Evolutionary conservation across 2,797 vertebrate genomes (phyloP), one percentile per base, ranked within the genome.

Genomic region (Rhynchonycteris naso): DNA sequence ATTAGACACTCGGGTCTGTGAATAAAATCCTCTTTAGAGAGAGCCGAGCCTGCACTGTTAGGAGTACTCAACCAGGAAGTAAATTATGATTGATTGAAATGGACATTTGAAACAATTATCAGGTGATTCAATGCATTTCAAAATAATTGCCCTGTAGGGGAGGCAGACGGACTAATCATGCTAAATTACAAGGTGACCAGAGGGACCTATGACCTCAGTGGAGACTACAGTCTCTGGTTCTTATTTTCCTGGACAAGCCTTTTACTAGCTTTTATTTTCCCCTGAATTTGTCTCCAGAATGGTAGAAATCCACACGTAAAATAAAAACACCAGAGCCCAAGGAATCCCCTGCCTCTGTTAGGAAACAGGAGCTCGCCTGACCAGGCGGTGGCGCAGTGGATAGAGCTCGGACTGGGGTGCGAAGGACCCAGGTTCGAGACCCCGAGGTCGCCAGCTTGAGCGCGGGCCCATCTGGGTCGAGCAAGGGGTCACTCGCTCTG

Each of bases 61-160:
- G 66, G 52, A 3, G 56, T 59, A 61, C 24, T 92, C 69, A 76
- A 63, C 7, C 78, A 71, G n/a, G 28, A 88, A 78, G n/a, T 66
- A 52, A 84, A 56, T 86, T 90, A 87, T 24, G 21, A 7, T 69
- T 86, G 79, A 66, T 1, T 56, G 43, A 80, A 92, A 61, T n/a
- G 22, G 91, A 90, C 94, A 90, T 33, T 35, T 47, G 28, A 84
- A 68, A 80, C 35, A 47, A 71, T 86, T 74, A 85, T 56, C 75
- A 80, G 7, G 14, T 58, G 72, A 83, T 56, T 80, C 50, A 54
- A 16, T 76, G 61, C 54, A 63, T 80, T 83, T 85, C 12, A 43
- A 65, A 78, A 83, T 75, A 92, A 80, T 76, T 79, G 16, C 3
- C 38, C 30, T 74, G 4, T 35, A 1, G 15, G 2, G 80, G 35